Base-by-base conservation (phyloP, 2,888 invertebrate species). In the Poecilus cupreus region DNA sequence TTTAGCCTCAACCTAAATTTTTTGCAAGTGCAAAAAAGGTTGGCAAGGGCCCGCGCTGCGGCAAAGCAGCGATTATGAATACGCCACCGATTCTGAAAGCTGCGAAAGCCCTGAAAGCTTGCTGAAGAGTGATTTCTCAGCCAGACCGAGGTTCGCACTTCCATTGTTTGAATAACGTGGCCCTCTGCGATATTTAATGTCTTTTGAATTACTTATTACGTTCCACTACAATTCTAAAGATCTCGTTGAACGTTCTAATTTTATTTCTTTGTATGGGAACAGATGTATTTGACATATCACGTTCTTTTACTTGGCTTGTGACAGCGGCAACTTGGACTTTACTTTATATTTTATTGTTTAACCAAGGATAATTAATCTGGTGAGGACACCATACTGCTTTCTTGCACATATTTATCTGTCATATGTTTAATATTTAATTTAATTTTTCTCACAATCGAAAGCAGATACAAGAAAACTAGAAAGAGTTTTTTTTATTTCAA, bases 121-220 rank as follows among this genome's bases (percentile, higher is more conserved):
- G 24, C 24, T 54, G 54, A 26, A 60, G 60, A 24, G 60, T 60
- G 60, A 60, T 60, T 60, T 60, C 60, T 60, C 60, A 54, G 49
- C 49, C 18, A 54, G 18, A 22, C 22, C 4, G 22, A 54, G 13
- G 60, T 22, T 60, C 60, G 24, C 60, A 60, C 60, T 60, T 54
- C 60, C 60, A 60, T 60, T 60, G 60, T 60, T 60, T 60, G 60
- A 60, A 26, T 60, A 60, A n/a, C 60, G 13, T 60, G n/a, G 60
- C 60, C 24, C 22, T 24, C 60, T 60, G 24, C n/a, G 57, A 60
- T 60, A 60, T 60, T 60, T 60, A 60, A 60, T 26, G 60, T 60
- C 26, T 60, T 60, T 60, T 60, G 60, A 60, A 60, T 24, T 54
- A 54, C 54, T 54, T 54, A 54, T 60, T 60, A 60, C 60, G 60